Evolutionary conservation across 2,113 vertebrate genomes (phyloP).

Genomic region (Osmerus eperlanus): DNA sequence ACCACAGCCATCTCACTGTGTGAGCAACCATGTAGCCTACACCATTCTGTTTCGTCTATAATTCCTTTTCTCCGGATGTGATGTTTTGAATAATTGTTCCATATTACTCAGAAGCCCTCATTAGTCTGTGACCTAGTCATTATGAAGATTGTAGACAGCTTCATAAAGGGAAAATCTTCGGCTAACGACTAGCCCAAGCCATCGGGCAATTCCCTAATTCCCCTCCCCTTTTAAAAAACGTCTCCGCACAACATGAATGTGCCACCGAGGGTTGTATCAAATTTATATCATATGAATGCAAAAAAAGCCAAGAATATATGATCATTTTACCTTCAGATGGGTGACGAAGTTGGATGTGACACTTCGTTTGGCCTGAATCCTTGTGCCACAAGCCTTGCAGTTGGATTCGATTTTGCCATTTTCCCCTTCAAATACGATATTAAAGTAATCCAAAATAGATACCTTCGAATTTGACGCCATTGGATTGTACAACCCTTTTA

Average conservation of each 20-base stretch:
- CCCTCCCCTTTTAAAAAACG: too few species aligned
- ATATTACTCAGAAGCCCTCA: too few species aligned
- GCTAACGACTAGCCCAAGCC: too few species aligned
- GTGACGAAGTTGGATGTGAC: slow-evolving; percentile 82
- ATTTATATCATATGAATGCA: not conserved
- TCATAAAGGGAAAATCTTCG: too few species aligned
- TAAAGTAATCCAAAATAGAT: slow-evolving; percentile 80
- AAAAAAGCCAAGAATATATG: not conserved
- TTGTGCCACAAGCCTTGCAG: slow-evolving; percentile 77
- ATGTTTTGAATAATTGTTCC: too few species aligned
- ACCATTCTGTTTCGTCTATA: not conserved
- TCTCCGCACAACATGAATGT: too few species aligned
- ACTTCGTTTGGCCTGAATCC: slow-evolving; percentile 77
- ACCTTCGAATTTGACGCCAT: slow-evolving; percentile 79
- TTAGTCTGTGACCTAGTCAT: too few species aligned
- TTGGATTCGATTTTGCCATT: slow-evolving; percentile 82
- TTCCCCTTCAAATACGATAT: slow-evolving; percentile 79
- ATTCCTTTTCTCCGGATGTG: too few species aligned
- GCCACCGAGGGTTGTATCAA: too few species aligned
- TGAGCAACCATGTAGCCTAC: not conserved
- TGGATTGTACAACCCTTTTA: slow-evolving; percentile 43
- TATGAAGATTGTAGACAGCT: too few species aligned
- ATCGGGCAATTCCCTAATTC: too few species aligned
- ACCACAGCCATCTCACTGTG: slow-evolving; percentile 1
- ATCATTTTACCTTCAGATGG: slow-evolving; percentile 72